A percentile compares a stretch with the other conserved stretches of the same genome.
Conservation (phyloP, 2,888 invertebrate genomes). For the Hedychridium roseum region DNA sequence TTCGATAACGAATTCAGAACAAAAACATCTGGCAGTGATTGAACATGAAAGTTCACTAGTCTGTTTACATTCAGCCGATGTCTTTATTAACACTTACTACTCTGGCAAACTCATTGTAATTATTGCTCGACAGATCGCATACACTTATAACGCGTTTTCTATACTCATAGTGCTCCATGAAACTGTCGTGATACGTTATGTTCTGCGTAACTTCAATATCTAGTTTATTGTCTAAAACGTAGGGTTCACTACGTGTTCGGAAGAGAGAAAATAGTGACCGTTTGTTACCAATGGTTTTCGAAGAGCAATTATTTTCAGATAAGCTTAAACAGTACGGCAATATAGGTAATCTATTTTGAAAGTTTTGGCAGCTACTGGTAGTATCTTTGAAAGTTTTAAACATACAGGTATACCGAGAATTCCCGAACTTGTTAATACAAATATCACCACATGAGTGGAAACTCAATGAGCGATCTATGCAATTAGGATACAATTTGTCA, state of each 20-base stretch:
- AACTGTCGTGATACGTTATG: constrained; percentile 52
- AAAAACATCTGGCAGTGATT: too few relatives aligned
- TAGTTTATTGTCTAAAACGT: constrained; percentile 46
- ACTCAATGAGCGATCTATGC: constrained; percentile 16
- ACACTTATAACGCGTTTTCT: constrained; percentile 13
- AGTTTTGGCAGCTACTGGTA: constrained; percentile 7
- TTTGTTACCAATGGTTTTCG: constrained; percentile 20
- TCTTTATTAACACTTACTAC: constrained; percentile 22
- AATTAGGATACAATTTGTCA: constrained; percentile 19
- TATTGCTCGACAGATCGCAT: constrained; percentile 13
- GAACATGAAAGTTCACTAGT: too few relatives aligned
- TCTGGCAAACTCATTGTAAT: constrained; percentile 24
- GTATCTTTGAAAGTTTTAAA: constrained; percentile 13
- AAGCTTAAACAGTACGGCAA: constrained; percentile 35
- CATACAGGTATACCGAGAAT: constrained; percentile 16
- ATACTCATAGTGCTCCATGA: constrained; percentile 44
- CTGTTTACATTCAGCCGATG: constrained; percentile 17
- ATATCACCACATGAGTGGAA: constrained; percentile 30
- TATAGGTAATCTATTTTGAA: constrained; percentile 23
- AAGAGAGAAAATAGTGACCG: constrained; percentile 39
- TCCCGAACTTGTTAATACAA: constrained; percentile 23
- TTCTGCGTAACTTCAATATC: constrained; percentile 56
- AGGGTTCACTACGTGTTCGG: constrained; percentile 54
- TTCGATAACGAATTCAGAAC: too few relatives aligned
- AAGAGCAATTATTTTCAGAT: constrained; percentile 34